A percentile compares a stretch with the other conserved stretches of the same genome.
Evolutionary conservation across 2,797 vertebrate genomes (phyloP).

Genomic region (Pteronotus mesoamericanus): DNA sequence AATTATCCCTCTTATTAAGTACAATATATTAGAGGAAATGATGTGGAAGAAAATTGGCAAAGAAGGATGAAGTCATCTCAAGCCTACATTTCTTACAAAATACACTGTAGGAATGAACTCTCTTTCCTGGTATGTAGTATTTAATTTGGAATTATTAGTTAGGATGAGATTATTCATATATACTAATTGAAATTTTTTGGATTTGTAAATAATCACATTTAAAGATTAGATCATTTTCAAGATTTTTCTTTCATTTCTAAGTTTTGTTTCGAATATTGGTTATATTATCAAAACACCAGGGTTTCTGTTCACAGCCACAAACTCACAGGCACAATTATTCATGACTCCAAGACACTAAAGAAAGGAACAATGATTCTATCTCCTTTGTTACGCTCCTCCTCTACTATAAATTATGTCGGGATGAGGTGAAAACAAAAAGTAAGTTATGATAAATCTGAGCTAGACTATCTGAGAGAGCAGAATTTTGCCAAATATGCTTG

Average conservation of each 20-base stretch:
- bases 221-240: background rate
- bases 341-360: background rate
- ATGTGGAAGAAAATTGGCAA: background rate
- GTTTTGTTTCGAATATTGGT: background rate
- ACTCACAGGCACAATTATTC: background rate
- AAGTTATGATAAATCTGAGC: background rate
- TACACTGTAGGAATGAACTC: background rate
- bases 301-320: background rate
- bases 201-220: background rate
- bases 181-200: background rate
- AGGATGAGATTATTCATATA: background rate
- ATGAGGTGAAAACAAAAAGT: background rate
- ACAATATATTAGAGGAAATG: background rate
- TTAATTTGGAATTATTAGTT: background rate
- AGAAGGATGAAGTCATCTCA: background rate
- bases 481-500: background rate
- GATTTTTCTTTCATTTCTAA: background rate
- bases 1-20: background rate
- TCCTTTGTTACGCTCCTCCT: background rate
- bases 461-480: background rate
- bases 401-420: background rate
- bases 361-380: background rate
- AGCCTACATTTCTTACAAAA: background rate
- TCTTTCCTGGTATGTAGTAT: background rate
- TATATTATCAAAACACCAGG: background rate